Percentiles rank a stretch among this genome's conserved stretches.
Conservation (phyloP, 2,888 invertebrate genomes). For the Volucella zonaria region DNA sequence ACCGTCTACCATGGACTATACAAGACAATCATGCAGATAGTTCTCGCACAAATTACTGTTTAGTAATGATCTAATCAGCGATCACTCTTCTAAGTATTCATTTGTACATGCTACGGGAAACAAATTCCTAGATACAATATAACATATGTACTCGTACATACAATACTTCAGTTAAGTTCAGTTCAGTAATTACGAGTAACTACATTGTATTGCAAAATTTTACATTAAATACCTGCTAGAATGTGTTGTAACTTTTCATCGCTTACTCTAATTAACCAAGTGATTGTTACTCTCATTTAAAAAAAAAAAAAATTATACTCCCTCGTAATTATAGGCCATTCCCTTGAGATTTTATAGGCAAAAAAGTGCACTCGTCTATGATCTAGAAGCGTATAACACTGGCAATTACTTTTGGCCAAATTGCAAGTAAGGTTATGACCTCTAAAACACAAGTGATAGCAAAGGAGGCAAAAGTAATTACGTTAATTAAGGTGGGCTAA, state of each 20-base stretch:
- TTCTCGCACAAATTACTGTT: too few species aligned
- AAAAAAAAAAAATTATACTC: not conserved
- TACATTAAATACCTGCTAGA: too few species aligned
- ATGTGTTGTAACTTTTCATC: not conserved
- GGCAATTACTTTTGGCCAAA: conserved; percentile 23
- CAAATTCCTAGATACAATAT: not conserved
- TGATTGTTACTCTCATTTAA: not conserved
- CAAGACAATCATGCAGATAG: not conserved
- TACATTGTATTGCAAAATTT: too few species aligned
- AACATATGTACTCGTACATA: too few species aligned
- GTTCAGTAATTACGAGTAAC: too few species aligned
- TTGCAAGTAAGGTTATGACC: conserved; percentile 59
- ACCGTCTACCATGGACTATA: not conserved
- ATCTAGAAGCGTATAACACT: conserved; percentile 7
- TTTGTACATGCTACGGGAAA: not conserved
- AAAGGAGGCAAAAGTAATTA: conserved; percentile 56
- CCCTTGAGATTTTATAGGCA: conserved; percentile 47
- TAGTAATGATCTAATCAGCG: not conserved
- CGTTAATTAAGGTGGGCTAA: conserved; percentile 46
- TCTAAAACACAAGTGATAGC: conserved; percentile 47
- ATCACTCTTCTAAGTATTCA: not conserved
- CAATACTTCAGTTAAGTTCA: too few species aligned
- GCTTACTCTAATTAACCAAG: not conserved
- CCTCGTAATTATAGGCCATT: conserved; percentile 22
- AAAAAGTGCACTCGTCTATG: conserved; percentile 52